Evolutionary conservation across 2,888 invertebrate genomes (phyloP), one percentile per base, ranked within the genome.

Genomic region (Plusia festucae): DNA sequence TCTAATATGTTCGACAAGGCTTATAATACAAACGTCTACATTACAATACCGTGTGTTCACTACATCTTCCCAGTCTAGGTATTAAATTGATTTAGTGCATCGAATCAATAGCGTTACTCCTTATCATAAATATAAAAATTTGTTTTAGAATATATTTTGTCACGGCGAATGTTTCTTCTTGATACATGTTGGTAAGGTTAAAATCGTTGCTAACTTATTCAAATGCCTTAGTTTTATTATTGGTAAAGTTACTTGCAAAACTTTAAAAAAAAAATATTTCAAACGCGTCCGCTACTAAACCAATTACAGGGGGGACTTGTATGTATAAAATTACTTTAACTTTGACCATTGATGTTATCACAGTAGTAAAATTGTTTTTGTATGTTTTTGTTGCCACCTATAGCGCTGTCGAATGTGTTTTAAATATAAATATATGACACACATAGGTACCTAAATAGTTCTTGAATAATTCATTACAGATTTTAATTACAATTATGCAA

Each of bases 11-110:
- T 60, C 53, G 57, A 57, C 52, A 57, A 34, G 57, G 24, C 24
- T 53, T 44, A 40, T 57, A 52, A 56, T 53, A 60, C 60, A 67
- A 67, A 44, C 40, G 16, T 18, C 40, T 9, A 49, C 46, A 49
- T 49, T 49, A 49, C 9, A 49, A 18, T 8, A 15, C 46, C 6
- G 46, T 46, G 16, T 11, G 34, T 34, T 32, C 32, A 34, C 20
- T 51, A 57, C 61, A 71, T 62, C 61, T 65, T 62, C 60, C 52
- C 49, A 67, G 59, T 30, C 64, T 30, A 30, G 52, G 55, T 58
- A 44, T 32, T 51, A 63, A 73, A 73, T 73, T 65, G 70, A 73
- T 70, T 73, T 59, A 32, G 58, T 53, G 32, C n/a, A 58, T 56
- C 65, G 40, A 68, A 73, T 73, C 65, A 51, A 70, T 70, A 54